Evolutionary conservation across 2,113 vertebrate genomes (phyloP).

Genomic region (Eudyptes chrysolophus): DNA sequence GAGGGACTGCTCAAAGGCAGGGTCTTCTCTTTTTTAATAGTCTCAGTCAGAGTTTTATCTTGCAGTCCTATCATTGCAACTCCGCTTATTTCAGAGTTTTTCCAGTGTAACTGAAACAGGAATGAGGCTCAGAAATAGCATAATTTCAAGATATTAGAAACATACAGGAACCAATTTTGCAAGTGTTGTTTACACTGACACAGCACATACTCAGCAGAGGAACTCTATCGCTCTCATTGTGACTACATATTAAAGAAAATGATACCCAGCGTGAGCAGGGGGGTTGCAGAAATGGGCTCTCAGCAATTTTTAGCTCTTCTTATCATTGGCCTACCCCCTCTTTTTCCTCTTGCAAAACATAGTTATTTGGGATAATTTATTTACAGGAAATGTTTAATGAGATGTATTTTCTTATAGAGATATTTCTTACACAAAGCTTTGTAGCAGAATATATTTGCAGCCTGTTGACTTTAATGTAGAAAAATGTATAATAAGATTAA

Average conservation of each 20-base stretch:
- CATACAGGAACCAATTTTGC: not conserved
- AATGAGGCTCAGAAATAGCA: not conserved
- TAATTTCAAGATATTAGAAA: not conserved
- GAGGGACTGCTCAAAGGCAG: not conserved
- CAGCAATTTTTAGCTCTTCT: not conserved
- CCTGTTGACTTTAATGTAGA: conserved; percentile 78
- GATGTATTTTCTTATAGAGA: conserved; percentile 85
- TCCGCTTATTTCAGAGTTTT: not conserved
- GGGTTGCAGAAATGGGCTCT: not conserved
- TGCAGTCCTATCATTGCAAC: not conserved
- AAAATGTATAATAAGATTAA: conserved; percentile 82
- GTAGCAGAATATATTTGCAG: conserved; percentile 82
- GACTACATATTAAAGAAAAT: not conserved
- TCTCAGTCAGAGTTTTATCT: not conserved
- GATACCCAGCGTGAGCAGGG: not conserved
- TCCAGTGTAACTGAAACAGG: not conserved
- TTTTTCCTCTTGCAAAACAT: conserved; percentile 53
- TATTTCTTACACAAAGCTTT: conserved; percentile 83
- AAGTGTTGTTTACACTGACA: not conserved
- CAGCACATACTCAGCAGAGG: not conserved
- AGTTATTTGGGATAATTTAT: conserved; percentile 80
- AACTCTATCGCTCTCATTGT: not conserved
- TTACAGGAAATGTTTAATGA: conserved; percentile 83
- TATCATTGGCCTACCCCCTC: not conserved
- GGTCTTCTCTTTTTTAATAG: not conserved